Evolutionary conservation across 2,113 vertebrate species (phyloP).

Genomic region (Trematocara marginatum): DNA sequence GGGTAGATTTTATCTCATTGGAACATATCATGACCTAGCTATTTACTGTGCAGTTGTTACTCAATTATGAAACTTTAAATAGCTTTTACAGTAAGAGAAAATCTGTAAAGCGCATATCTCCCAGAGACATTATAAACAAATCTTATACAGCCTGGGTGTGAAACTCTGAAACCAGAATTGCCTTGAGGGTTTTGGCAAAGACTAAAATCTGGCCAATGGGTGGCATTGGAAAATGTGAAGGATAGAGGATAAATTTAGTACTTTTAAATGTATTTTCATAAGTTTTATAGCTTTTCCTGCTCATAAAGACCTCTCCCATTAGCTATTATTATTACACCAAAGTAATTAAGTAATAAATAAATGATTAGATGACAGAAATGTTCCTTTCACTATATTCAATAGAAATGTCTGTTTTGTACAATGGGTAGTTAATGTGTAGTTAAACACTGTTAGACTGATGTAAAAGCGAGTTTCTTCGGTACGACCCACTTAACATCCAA

Average conservation of each 20-base stretch:
- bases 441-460: background rate
- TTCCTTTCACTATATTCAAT: background rate
- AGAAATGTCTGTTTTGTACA: background rate
- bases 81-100: background rate
- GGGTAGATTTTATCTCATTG: background rate
- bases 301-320: background rate
- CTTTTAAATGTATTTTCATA: background rate
- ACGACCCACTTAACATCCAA: background rate
- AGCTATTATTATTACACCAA: background rate
- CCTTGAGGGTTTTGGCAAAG: background rate
- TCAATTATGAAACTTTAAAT: background rate
- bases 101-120: background rate
- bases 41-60: background rate
- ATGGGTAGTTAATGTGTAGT: background rate
- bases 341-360: background rate
- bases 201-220: background rate
- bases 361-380: background rate
- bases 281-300: background rate
- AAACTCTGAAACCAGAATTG: background rate
- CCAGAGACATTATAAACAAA: background rate
- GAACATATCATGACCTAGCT: background rate
- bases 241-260: background rate
- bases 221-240: background rate
- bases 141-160: background rate
- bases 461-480: rapidly evolving